Base-by-base conservation (phyloP, 2,888 invertebrate species). In the Aleiodes leptofemur region DNA sequence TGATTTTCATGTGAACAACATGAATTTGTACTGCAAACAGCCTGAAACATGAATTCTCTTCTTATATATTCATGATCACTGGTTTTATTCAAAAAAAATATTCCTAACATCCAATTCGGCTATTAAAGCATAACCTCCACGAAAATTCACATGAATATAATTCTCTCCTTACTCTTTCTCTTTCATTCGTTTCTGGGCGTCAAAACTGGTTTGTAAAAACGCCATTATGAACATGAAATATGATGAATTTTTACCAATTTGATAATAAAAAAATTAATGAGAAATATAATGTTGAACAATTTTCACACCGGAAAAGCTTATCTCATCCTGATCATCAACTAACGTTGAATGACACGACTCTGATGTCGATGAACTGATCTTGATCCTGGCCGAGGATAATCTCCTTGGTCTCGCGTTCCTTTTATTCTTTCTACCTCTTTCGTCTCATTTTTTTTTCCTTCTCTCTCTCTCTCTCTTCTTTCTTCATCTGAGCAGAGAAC, bases 291-390 rank as follows among this genome's bases (percentile, higher is more conserved):
- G 43, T 43, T 43, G 9, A 43, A 43, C 43, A 43, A 43, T 43
- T 43, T 43, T 43, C 43, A 43, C 43, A 43, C 43, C 43, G 43
- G 43, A 43, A 43, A 43, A 43, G 43, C 43, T 43, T 43, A 43
- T 43, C 43, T 53, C 53, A 53, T 53, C 16, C 14, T 53, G 16
- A 53, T 53, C 53, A 53, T 53, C 38, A 61, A 56, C 4, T 31
- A 61, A 48, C n/a, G 50, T 51, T 72, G 59, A 72, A 61, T 61
- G 71, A 72, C 59, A 43, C 34, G 61, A 50, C 34, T 50, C 14
- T 50, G 43, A 64, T 73, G 68, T 73, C 73, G 68, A 73, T 73
- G 56, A 68, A 73, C 73, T 70, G 64, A 72, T 59, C 57, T 56
- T 66, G 72, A 73, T 73, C 74, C 50, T 57, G 53, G n/a, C 38